Base-by-base conservation (phyloP, 1,140 invertebrate species). In the Magallana angulata region DNA sequence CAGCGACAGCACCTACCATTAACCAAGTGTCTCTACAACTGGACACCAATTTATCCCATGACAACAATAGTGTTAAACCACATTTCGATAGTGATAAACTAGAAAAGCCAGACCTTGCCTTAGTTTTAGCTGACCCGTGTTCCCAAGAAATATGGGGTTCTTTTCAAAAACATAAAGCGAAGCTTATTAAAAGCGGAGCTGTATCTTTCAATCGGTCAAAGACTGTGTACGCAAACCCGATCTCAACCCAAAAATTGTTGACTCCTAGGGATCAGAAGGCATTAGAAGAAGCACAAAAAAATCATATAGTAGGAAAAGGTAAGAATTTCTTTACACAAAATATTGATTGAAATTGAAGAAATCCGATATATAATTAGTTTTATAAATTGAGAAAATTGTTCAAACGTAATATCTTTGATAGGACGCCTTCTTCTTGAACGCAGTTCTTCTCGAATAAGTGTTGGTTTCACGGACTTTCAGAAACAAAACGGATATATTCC, bases 301-400 rank as follows among this genome's bases (percentile, higher is more conserved):
- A 90, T 11, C 86, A 90, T 80, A 86, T 91, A 56, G 62, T 90
- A 36, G 90, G 90, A 8, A 89, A 88, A 87, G 90, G 90, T 91
- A 90, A 68, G 64, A 57, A 18, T 30, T 7, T 80, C 3, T 81
- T 36, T 36, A 24, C 24, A 24, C 24, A 24, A 24, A 24, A 24
- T 24, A 7, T 18, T n/a, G 59, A 62, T 18, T 14, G 18, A 9
- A 18, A 30, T 14, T 48, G 2, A 48, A 36, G 62, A 83, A 16
- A 58, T n/a, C 8, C 11, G 57, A 57, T 58, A 24, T 24, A 24
- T 24, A n/a, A 57, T 11, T 57, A 57, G 14, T 6, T n/a, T 57
- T 18, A 16, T 4, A 81, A 36, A 30, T 57, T 7, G 36, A 16
- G 9, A 24, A 36, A 36, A 80, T 80, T 16, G 1, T 18, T 1